A percentile compares a stretch with the other conserved stretches of the same genome.
phyloP scores from a whole-genome alignment of 2,113 vertebrate genomes.

The Collichthys lucidus region DNA sequence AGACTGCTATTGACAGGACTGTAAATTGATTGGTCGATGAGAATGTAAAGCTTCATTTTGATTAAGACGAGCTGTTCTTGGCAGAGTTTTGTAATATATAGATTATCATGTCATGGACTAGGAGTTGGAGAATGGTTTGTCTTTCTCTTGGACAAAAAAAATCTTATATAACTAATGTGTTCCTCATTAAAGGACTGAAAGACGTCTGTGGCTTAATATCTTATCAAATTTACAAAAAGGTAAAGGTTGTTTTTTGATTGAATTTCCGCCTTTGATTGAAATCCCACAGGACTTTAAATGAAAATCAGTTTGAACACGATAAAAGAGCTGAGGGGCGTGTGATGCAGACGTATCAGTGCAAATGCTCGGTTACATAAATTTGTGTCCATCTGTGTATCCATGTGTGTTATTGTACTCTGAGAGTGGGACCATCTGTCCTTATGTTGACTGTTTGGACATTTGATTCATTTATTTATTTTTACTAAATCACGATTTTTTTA shows the following conservation, averaged over 20 bases:
- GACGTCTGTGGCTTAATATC: not conserved
- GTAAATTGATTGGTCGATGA: constrained; percentile 1
- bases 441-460: too few relatives aligned
- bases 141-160: not conserved
- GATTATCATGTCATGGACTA: constrained; percentile 1
- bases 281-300: not conserved
- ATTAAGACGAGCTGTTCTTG: constrained; percentile 15
- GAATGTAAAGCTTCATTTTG: constrained; percentile 18
- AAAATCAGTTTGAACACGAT: not conserved
- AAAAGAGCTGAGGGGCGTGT: too few relatives aligned
- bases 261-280: not conserved
- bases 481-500: too few relatives aligned
- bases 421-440: too few relatives aligned
- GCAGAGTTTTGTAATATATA: not conserved
- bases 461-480: too few relatives aligned
- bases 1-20: not conserved
- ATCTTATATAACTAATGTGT: not conserved
- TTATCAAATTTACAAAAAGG: not conserved
- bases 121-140: not conserved
- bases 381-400: too few relatives aligned
- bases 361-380: too few relatives aligned
- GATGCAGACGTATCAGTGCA: too few relatives aligned
- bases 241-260: not conserved
- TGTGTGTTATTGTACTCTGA: too few relatives aligned
- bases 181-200: not conserved